These are phyloP conservation scores for Steinernema feltiae DNA, from an alignment of 1,140 invertebrate species.

Conservation along the genomic window DNA sequence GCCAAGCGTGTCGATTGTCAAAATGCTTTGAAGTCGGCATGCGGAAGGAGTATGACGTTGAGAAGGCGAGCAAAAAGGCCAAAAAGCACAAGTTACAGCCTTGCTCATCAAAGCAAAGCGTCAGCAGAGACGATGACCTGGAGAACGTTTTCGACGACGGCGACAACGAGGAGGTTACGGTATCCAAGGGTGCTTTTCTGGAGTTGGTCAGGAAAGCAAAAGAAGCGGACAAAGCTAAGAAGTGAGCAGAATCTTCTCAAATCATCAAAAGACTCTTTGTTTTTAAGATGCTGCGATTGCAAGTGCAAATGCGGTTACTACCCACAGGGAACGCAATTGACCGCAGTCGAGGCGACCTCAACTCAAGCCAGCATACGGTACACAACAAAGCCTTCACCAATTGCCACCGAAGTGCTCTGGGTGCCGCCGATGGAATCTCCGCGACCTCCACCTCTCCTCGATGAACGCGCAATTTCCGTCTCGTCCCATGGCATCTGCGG, in stretches of 20 bases:
- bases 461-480: too few relatives aligned
- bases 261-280: not conserved
- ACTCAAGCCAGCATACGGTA: not conserved
- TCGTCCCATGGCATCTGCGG: too few relatives aligned
- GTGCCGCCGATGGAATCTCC: not conserved
- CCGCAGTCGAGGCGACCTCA: not conserved
- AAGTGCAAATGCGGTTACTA: conserved; percentile 5
- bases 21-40: conserved; percentile 70
- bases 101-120: not conserved
- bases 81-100: not conserved
- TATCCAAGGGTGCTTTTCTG: not conserved
- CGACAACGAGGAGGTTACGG: not conserved
- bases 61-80: not conserved
- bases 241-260: not conserved
- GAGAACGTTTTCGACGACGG: not conserved
- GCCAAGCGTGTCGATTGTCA: conserved; percentile 79
- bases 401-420: not conserved
- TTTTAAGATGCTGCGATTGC: not conserved
- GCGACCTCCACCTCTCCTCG: too few relatives aligned
- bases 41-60: not conserved
- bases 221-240: not conserved
- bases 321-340: not conserved
- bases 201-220: not conserved
- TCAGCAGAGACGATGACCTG: not conserved
- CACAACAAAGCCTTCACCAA: not conserved